Base-by-base conservation (phyloP, 2,888 invertebrate genomes). In the Drosophila lacicola region DNA sequence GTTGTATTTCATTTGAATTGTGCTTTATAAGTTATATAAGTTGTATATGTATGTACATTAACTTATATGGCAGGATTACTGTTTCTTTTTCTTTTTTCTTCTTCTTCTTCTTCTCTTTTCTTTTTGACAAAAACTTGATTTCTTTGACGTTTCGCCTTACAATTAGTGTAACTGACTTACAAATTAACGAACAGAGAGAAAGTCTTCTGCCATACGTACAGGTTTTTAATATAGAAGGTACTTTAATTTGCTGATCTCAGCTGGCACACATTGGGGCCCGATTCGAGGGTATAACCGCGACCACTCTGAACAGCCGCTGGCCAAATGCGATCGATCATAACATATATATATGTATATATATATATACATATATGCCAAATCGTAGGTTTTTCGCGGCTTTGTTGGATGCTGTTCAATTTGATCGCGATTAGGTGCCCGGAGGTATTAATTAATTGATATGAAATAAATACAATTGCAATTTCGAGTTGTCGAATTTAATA, bases 381-480 rank as follows among this genome's bases (percentile, higher is more conserved):
- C 19, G 17, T 0, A 0, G 8, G n/a, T 8, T 9, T 17, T 2
- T 2, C 4, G 2, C 5, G 0, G 13, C 17, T 53, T 34, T 42
- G 9, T 25, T 14, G n/a, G 11, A 11, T 21, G 19, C 19, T 47
- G 21, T 63, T 88, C 72, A 83, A 60, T 4, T 62, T 73, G 82
- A 51, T 57, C 19, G 53, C 46, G 53, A 19, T 73, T 14, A 14
- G 29, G 34, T 14, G 41, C 19, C 46, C 49, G 17, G 11, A 19
- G 14, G 37, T 33, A 36, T 47, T 8, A 51, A 44, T 63, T 37
- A 60, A 61, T 79, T 50, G 11, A 56, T 85, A 64, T 37, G 51
- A 89, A 84, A 80, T 74, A 74, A 86, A 84, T 87, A 82, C 85
- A 89, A 78, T 80, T 80, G 62, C 64, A 69, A 65, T 77, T 80